Percentiles rank a stretch among this genome's conserved stretches.
phyloP scores from a whole-genome alignment of 1,140 invertebrate species.

The Metaphire vulgaris region DNA sequence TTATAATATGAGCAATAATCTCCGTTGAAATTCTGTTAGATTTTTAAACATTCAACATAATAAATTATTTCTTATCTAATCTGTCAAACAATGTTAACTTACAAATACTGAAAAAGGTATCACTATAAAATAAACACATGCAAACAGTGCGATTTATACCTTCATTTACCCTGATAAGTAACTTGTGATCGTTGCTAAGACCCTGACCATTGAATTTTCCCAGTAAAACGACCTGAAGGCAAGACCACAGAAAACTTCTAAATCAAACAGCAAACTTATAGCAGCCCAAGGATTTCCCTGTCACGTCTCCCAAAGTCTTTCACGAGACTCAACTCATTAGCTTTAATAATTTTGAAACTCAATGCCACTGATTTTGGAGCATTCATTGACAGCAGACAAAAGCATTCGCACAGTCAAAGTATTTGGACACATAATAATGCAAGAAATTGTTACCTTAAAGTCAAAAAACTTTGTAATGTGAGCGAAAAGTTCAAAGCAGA shows the following conservation, averaged over 20 bases:
- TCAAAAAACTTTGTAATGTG: slow-evolving; percentile 94
- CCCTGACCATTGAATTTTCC: slow-evolving; percentile 91
- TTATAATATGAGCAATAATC: no score
- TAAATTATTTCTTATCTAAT: no score
- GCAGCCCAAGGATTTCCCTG: slow-evolving; percentile 19
- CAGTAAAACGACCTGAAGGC: slow-evolving; percentile 64
- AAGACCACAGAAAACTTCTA: slow-evolving; percentile 21
- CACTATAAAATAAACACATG: no score
- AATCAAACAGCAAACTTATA: slow-evolving; percentile 31
- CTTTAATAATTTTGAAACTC: no score
- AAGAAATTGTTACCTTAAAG: slow-evolving; percentile 65
- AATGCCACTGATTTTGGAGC: no score
- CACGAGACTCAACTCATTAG: no score
- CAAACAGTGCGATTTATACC: no score
- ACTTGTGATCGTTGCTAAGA: slow-evolving; percentile 73
- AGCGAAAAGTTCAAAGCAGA: slow-evolving; percentile 94
- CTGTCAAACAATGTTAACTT: no score
- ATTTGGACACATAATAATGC: not conserved
- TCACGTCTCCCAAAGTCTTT: no score
- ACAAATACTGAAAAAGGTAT: no score
- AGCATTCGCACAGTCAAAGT: slow-evolving; percentile 15
- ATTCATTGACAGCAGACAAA: not conserved
- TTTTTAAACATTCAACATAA: no score
- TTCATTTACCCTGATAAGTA: slow-evolving; percentile 76
- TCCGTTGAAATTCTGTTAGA: no score